phyloP scores from a whole-genome alignment of 2,797 vertebrate species.

The Vespertilio murinus region DNA sequence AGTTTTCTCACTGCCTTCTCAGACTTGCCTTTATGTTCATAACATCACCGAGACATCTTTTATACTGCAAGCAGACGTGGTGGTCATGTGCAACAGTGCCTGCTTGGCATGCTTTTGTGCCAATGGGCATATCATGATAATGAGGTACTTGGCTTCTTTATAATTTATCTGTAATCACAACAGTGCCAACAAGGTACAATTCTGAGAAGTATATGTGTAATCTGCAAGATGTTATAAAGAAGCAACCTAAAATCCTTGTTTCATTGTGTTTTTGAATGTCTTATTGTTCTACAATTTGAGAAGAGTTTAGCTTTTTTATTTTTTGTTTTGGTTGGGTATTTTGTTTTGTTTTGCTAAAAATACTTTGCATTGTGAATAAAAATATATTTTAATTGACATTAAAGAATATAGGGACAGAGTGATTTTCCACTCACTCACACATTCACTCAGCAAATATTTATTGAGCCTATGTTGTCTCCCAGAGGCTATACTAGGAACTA shows the following conservation, averaged over 20 bases:
- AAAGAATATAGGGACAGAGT: slow-evolving; percentile 51
- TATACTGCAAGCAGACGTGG: slow-evolving; percentile 93
- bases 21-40: slow-evolving; percentile 96
- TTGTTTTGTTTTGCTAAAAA: slow-evolving; percentile 28
- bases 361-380: slow-evolving; percentile 20
- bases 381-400: slow-evolving; percentile 15
- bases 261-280: slow-evolving; percentile 20
- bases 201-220: background rate
- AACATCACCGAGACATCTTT: slow-evolving; percentile 99
- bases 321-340: background rate
- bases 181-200: slow-evolving; percentile 41
- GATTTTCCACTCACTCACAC: slow-evolving; percentile 10
- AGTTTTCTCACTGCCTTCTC: slow-evolving; percentile 96
- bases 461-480: background rate
- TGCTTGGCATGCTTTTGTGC: slow-evolving; percentile 98
- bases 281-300: background rate
- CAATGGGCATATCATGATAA: slow-evolving; percentile 97
- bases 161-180: slow-evolving; percentile 67
- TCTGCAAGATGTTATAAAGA: background rate
- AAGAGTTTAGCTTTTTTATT: background rate
- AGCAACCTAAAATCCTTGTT: background rate
- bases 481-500: background rate
- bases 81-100: slow-evolving; percentile 93
- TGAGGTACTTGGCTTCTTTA: slow-evolving; percentile 90
- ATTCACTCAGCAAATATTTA: slow-evolving; percentile 27